Percentiles rank a stretch among this genome's conserved stretches.
Conservation (phyloP, 2,113 vertebrate species). For the Cinclus mexicanus region DNA sequence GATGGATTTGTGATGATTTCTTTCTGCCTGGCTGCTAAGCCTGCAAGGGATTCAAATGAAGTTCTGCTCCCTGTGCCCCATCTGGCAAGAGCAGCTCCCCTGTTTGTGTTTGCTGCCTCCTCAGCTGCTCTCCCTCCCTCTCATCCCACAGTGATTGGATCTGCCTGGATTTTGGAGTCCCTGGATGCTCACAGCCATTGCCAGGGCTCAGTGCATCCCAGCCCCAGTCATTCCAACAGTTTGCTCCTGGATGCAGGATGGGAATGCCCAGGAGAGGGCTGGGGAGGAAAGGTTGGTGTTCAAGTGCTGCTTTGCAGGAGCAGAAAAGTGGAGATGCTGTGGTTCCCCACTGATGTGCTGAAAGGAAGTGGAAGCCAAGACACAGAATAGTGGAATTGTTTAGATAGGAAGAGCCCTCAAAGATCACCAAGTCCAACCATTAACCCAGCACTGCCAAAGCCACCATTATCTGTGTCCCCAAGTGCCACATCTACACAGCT, state of each 20-base stretch:
- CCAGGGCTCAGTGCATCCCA: background rate
- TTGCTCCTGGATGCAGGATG: background rate
- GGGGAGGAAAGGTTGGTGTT: background rate
- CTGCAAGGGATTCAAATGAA: constrained; percentile 42
- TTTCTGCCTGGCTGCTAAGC: constrained; percentile 65
- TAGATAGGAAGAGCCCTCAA: background rate
- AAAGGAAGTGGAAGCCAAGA: background rate
- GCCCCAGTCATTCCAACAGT: background rate
- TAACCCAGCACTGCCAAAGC: background rate
- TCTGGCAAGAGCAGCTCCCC: constrained; percentile 46
- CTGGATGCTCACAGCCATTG: background rate
- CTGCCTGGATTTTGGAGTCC: background rate
- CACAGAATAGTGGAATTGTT: background rate
- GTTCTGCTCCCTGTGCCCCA: constrained; percentile 18
- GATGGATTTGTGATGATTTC: constrained; percentile 51
- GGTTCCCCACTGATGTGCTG: fast-evolving
- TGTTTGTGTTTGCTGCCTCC: background rate
- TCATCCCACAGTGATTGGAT: background rate
- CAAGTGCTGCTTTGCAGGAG: background rate
- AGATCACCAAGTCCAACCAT: background rate
- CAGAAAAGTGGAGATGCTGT: background rate
- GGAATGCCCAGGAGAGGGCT: background rate
- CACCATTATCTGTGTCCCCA: background rate
- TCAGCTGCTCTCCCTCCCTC: background rate
- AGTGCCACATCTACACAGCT: background rate